A percentile compares a stretch with the other conserved stretches of the same genome.
These are phyloP conservation scores for Melanotaenia duboulayi DNA, from an alignment of 2,113 vertebrate genomes.

Conservation along the genomic window DNA sequence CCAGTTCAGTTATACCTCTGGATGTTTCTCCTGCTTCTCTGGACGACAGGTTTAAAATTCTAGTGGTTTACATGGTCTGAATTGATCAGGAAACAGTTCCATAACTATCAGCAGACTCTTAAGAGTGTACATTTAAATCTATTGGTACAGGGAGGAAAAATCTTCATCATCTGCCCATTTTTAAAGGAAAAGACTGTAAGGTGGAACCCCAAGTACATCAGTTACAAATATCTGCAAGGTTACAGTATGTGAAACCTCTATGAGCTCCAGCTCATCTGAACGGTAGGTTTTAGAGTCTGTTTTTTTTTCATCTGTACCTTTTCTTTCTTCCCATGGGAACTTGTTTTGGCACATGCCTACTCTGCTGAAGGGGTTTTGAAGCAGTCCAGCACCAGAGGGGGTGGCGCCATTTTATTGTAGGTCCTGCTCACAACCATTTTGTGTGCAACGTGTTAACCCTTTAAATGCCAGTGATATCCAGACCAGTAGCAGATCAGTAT, in stretches of 20 bases:
- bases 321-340: not conserved
- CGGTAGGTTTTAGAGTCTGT: not conserved
- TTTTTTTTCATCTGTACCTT: not conserved
- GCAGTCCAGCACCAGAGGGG: conserved; percentile 4
- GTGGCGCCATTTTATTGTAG: conserved; percentile 70
- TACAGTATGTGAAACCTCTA: conserved; percentile 4
- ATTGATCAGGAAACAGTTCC: not conserved
- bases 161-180: not conserved
- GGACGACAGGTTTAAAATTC: not conserved
- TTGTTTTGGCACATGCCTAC: conserved; percentile 19
- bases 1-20: not conserved
- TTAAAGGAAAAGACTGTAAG: not conserved
- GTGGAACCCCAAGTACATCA: not conserved
- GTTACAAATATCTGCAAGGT: not conserved
- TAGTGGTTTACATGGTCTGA: not conserved
- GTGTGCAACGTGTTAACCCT: conserved; percentile 66
- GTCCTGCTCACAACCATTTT: conserved; percentile 68
- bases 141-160: not conserved
- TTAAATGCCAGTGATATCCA: conserved; percentile 25
- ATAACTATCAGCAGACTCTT: not conserved
- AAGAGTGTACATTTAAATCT: not conserved
- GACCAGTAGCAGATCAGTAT: conserved; percentile 1
- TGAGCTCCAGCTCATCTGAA: not conserved
- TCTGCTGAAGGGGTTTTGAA: not conserved
- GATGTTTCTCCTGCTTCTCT: not conserved